Evolutionary conservation across 2,797 vertebrate genomes (phyloP), one percentile per base, ranked within the genome.

Genomic region (Tenualosa thibaudeaui): DNA sequence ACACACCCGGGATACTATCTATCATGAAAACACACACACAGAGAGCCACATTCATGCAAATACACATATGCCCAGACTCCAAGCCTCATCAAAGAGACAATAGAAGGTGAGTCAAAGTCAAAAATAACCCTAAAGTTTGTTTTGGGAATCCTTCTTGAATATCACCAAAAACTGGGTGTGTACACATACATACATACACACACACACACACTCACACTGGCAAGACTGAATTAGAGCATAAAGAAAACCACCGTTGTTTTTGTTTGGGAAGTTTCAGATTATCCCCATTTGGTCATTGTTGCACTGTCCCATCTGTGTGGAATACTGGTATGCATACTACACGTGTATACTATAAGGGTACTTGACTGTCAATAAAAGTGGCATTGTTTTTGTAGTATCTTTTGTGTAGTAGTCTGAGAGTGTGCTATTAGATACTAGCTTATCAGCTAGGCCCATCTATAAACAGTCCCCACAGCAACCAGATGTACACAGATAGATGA

Each of bases 91-190:
- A 19, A 5, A 19, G 26, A 5, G 13, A 40, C 68, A 75, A 75
- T 75, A 43, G 68, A 75, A 5, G 68, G 68, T 22, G 15, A 71
- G 8, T 71, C 54, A n/a, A 40, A 13, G 68, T 75, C 31, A 40
- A 15, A 43, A 43, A 75, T 19, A 75, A 71, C 65, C 31, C 46
- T n/a, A n/a, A n/a, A n/a, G n/a, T n/a, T 13, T 13, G 68, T 43
- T 43, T 40, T 75, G 4, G 15, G 3, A 75, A 31, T 43, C 37
- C 9, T 31, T 12, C 68, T 5, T 19, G 31, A 75, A 19, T 75
- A 37, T 43, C 68, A 75, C 37, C 13, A 75, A 31, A 22, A 75
- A 75, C 37, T 75, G 71, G 37, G 71, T 78, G 71, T 43, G 71
- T 62, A 58, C 5, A 58, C 5, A 22, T 4, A 58, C 15, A 56